These are phyloP conservation scores for Megaustenia siamemsis DNA, from an alignment of 2,888 invertebrate genomes.

Conservation along the genomic window DNA sequence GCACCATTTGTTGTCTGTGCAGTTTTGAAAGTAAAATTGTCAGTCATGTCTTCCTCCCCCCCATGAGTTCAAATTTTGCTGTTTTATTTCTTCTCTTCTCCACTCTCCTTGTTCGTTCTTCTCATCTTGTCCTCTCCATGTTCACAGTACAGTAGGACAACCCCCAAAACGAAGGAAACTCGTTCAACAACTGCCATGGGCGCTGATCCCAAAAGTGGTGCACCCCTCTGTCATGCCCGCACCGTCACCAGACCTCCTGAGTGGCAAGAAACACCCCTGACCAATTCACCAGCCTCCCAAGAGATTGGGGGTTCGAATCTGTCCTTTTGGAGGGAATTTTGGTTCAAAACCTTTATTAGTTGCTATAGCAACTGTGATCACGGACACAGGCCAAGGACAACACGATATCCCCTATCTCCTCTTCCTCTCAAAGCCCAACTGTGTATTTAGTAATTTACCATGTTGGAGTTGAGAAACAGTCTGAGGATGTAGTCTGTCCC, in stretches of 20 bases:
- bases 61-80: neutral
- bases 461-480: no score
- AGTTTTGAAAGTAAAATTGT: no score
- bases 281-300: no score
- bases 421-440: neutral
- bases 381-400: constrained; percentile 31
- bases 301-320: constrained; percentile 25
- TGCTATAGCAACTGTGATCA: constrained; percentile 42
- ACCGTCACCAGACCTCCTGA: no score
- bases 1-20: no score
- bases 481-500: no score
- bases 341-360: constrained; percentile 6
- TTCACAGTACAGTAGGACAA: neutral
- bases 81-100: constrained; percentile 5
- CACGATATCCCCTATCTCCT: neutral
- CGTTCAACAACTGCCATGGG: neutral
- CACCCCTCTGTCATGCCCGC: neutral
- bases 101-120: constrained; percentile 9
- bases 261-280: neutral
- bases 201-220: neutral
- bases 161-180: neutral
- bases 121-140: constrained; percentile 9
- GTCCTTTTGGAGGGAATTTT: neutral
- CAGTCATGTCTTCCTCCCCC: no score
- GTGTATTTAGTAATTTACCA: no score